Base-by-base conservation (phyloP, 2,888 invertebrate species). In the Gasteruption jaculator region DNA sequence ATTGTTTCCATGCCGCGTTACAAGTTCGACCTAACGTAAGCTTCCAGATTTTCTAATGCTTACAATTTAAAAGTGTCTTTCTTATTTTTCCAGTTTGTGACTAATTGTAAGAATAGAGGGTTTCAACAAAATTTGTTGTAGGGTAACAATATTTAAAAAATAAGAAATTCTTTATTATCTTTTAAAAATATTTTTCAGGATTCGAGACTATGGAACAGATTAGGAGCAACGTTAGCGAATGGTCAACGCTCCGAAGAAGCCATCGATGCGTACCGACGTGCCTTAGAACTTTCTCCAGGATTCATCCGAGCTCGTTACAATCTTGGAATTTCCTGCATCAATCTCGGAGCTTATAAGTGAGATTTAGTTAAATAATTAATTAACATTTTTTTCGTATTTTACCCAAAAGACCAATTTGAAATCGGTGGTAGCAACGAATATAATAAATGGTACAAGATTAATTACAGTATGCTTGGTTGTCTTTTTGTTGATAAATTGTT, bases 271-370 rank as follows among this genome's bases (percentile, higher is more conserved):
- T 99, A 99, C 69, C 87, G 91, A 63, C 81, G 83, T 60, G 95
- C 97, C 24, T 75, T 99, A 36, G 82, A 87, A 63, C 74, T 96
- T 35, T 86, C 91, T 46, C 99, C 99, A 5, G 96, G 96, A 2
- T 99, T 92, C 71, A 92, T 99, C 49, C 79, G 99, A 44, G 95
- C 96, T 5, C 80, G 99, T 46, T 99, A 95, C 69, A 99, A 99
- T 75, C 86, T 99, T 43, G 97, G 96, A 18, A 95, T 99, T 40
- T 92, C 94, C 45, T 99, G 97, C 67, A 91, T 97, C 73, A 96
- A 96, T 73, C 78, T 99, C 31, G 86, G 88, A 55, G 92, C 93
- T 30, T 88, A 96, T 65, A 77, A 74, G 83, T 83, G 57, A 57
- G 60, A 41, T 12, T 32, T 29, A 27, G 24, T 7, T 21, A 21